Percentiles rank a stretch among this genome's conserved stretches.
These are phyloP conservation scores for Eupithecia centaureata DNA, from an alignment of 2,888 invertebrate species.

Conservation along the genomic window DNA sequence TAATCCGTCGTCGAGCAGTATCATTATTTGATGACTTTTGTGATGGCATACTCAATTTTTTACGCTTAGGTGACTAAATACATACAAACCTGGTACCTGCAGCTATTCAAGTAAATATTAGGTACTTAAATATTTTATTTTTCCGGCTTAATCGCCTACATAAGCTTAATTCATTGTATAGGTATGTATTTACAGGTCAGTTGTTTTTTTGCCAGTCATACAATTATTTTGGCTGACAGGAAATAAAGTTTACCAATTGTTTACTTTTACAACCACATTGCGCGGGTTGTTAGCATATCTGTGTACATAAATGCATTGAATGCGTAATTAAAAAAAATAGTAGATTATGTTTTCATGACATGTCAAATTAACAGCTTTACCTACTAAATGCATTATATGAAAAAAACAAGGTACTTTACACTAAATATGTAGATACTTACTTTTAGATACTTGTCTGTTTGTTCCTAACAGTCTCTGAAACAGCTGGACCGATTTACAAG, in stretches of 20 bases:
- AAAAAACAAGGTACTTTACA: no score
- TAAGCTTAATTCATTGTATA: background rate
- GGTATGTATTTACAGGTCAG: background rate
- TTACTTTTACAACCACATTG: background rate
- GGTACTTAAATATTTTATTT: background rate
- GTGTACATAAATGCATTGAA: background rate
- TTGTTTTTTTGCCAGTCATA: background rate
- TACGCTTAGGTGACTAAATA: background rate
- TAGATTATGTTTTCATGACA: background rate
- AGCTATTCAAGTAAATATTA: background rate
- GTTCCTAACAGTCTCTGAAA: background rate
- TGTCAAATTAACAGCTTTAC: background rate
- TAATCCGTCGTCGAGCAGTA: no score
- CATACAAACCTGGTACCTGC: background rate
- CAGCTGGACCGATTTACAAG: background rate
- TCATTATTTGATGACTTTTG: background rate
- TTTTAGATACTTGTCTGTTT: background rate
- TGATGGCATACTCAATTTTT: background rate
- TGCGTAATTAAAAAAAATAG: background rate
- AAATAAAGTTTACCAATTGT: background rate
- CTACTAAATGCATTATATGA: background rate
- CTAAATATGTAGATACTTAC: no score
- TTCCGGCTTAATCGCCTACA: background rate
- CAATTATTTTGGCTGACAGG: background rate
- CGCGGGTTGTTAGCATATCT: background rate